A percentile compares a stretch with the other conserved stretches of the same genome.
These are phyloP conservation scores for Caretta caretta DNA, from an alignment of 2,113 vertebrate species.

Conservation along the genomic window DNA sequence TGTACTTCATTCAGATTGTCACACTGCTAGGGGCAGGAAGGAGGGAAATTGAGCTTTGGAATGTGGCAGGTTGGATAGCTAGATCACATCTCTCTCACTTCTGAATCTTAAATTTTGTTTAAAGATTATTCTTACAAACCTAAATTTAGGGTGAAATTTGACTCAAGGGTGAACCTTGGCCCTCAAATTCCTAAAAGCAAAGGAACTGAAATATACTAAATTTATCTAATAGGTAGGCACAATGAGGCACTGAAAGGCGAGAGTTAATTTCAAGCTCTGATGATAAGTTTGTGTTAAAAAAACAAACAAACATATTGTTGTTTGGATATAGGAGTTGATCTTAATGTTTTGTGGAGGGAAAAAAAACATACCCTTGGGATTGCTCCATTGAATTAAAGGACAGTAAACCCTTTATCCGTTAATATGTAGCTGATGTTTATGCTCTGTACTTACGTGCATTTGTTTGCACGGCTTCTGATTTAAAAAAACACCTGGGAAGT, in stretches of 20 bases:
- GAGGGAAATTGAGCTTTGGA: not conserved
- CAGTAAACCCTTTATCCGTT: not conserved
- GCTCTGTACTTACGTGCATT: not conserved
- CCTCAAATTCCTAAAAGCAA: not conserved
- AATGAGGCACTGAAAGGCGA: not conserved
- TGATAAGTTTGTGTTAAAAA: not conserved
- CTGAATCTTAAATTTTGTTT: not conserved
- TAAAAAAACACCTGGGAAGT: not conserved
- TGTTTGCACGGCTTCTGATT: not conserved
- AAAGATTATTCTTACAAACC: not conserved
- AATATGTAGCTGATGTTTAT: not conserved
- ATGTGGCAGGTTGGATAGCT: not conserved
- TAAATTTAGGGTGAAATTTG: not conserved
- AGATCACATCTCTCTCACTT: not conserved
- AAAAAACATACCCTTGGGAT: not conserved
- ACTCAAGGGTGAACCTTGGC: not conserved
- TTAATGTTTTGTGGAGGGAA: not conserved
- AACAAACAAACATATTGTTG: no score
- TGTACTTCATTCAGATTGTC: not conserved
- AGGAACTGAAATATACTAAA: not conserved
- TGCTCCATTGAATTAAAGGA: not conserved
- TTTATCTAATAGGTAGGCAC: accelerated
- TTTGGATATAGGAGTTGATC: not conserved
- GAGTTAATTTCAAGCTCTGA: not conserved
- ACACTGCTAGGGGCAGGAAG: not conserved